These are phyloP conservation scores for Calliphora vicina DNA, from an alignment of 1,140 invertebrate genomes.

Conservation along the genomic window DNA sequence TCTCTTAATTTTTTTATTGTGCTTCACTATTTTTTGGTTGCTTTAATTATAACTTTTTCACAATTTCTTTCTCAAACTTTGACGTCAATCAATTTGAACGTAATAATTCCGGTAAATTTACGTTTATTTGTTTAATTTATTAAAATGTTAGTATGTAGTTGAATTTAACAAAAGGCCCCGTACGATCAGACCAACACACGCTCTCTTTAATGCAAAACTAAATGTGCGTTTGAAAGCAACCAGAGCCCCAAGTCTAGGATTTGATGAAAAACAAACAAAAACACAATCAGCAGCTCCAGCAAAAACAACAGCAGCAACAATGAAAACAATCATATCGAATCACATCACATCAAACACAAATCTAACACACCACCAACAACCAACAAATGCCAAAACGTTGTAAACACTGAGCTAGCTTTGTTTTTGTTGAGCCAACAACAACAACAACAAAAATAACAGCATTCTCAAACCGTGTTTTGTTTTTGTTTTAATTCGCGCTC, in stretches of 20 bases:
- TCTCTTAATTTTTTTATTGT: neutral
- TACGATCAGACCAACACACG: conserved; percentile 44
- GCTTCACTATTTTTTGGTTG: neutral
- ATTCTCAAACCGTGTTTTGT: neutral
- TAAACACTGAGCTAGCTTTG: neutral
- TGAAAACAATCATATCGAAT: neutral
- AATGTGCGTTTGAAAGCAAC: conserved; percentile 35
- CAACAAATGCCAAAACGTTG: neutral
- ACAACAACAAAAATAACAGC: neutral
- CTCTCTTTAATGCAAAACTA: conserved; percentile 62
- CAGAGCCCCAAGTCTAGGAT: neutral
- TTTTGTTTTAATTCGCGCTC: neutral
- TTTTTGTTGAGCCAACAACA: conserved; percentile 3
- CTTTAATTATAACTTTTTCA: neutral
- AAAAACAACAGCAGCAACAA: too few species aligned
- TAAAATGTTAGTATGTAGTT: too few species aligned
- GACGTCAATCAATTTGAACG: neutral
- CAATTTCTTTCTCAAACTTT: neutral
- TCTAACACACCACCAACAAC: neutral
- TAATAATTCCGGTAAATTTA: neutral
- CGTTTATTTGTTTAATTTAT: neutral
- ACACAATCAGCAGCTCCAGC: too few species aligned
- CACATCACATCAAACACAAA: neutral
- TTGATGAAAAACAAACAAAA: neutral
- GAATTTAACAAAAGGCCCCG: too few species aligned